phyloP scores from a whole-genome alignment of 2,888 invertebrate genomes.

The Mesorhabditis belari region DNA sequence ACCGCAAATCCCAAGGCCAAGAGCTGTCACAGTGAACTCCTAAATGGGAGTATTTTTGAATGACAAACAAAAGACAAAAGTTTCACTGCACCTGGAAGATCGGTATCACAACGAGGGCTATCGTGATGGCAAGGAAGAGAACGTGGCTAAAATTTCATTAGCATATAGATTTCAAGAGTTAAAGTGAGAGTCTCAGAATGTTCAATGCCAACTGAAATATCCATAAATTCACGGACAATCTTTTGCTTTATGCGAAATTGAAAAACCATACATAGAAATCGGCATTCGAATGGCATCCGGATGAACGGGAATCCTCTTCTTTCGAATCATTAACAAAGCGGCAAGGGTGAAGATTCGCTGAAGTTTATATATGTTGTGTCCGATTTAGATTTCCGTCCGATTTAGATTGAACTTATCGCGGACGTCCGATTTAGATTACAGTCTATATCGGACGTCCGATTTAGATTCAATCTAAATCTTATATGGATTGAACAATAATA shows the following conservation, averaged over 20 bases:
- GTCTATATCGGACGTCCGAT: too few relatives aligned
- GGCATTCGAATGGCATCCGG: constrained; percentile 49
- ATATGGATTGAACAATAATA: too few relatives aligned
- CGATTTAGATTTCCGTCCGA: too few relatives aligned
- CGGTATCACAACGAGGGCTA: constrained; percentile 49
- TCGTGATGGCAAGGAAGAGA: constrained; percentile 38
- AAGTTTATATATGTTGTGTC: too few relatives aligned
- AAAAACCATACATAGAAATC: constrained; percentile 21
- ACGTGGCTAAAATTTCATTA: constrained; percentile 14
- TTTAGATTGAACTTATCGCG: too few relatives aligned
- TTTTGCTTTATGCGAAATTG: neutral
- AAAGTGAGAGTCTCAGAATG: neutral
- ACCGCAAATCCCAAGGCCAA: constrained; percentile 41
- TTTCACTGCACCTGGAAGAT: constrained; percentile 38
- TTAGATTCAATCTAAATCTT: too few relatives aligned
- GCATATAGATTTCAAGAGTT: neutral
- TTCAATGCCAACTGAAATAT: neutral
- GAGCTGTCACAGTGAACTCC: constrained; percentile 34
- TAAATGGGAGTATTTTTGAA: neutral
- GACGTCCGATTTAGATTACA: too few relatives aligned
- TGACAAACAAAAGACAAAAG: neutral
- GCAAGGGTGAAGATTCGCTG: constrained; percentile 48
- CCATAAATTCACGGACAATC: neutral
- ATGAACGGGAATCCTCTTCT: constrained; percentile 47
- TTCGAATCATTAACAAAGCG: constrained; percentile 43